Evolutionary conservation across 2,888 invertebrate genomes (phyloP).

Genomic region (Lissonota sp.): DNA sequence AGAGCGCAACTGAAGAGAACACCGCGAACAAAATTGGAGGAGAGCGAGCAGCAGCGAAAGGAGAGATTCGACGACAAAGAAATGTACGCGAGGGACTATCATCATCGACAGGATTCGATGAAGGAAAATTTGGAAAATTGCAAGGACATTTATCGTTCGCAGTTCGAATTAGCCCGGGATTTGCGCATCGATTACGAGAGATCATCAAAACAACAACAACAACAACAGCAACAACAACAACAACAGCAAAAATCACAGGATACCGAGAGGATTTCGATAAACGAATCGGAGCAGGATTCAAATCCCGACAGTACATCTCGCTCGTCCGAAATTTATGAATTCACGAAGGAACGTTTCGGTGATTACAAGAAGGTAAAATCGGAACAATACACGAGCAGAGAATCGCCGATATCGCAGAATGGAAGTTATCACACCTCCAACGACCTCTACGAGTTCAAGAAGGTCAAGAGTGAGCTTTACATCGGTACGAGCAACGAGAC

Average conservation of each 20-base stretch:
- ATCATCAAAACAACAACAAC: slow-evolving; percentile 76
- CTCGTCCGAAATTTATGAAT: slow-evolving; percentile 72
- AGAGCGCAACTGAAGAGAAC: slow-evolving; percentile 82
- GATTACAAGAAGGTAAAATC: slow-evolving; percentile 81
- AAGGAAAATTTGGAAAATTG: slow-evolving; percentile 81
- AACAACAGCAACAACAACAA: slow-evolving; percentile 52
- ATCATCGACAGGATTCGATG: slow-evolving; percentile 77
- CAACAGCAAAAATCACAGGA: slow-evolving; percentile 47
- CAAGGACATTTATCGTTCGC: slow-evolving; percentile 74
- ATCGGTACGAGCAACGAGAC: slow-evolving; percentile 72
- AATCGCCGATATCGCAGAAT: slow-evolving; percentile 80
- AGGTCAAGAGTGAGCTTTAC: slow-evolving; percentile 79
- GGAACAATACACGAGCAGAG: slow-evolving; percentile 78
- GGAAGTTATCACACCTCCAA: slow-evolving; percentile 76
- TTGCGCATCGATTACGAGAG: slow-evolving; percentile 72
- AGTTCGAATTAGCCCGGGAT: slow-evolving; percentile 70
- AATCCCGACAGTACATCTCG: slow-evolving; percentile 71
- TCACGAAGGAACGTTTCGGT: slow-evolving; percentile 79
- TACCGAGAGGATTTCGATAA: slow-evolving; percentile 76
- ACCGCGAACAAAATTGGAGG: slow-evolving; percentile 80
- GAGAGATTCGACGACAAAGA: slow-evolving; percentile 79
- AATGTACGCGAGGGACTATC: slow-evolving; percentile 75
- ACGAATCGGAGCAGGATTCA: slow-evolving; percentile 76
- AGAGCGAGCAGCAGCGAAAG: slow-evolving; percentile 77
- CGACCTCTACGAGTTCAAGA: slow-evolving; percentile 78